phyloP scores from a whole-genome alignment of 2,113 vertebrate species.

The Macaca nemestrina region DNA sequence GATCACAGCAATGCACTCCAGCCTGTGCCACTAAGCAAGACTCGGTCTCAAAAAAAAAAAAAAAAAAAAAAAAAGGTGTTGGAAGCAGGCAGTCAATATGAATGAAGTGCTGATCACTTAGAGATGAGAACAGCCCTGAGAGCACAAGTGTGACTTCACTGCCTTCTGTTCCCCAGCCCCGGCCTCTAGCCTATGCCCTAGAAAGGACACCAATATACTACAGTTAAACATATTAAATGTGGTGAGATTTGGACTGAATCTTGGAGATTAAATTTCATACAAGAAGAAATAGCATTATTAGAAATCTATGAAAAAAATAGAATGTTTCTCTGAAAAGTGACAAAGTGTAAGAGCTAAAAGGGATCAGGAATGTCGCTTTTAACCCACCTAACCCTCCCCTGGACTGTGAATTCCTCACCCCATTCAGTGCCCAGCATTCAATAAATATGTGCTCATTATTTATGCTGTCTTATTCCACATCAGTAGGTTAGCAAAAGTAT shows the following conservation, averaged over 20 bases:
- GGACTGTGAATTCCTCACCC: background rate
- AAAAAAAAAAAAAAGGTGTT: too few relatives aligned
- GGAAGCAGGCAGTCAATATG: background rate
- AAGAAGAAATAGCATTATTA: background rate
- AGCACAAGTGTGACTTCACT: background rate
- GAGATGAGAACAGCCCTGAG: background rate
- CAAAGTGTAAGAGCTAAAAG: background rate
- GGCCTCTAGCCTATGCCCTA: background rate
- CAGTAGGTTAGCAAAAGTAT: background rate
- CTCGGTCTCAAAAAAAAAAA: too few relatives aligned
- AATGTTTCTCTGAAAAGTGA: background rate
- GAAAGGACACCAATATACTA: background rate
- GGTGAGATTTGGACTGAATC: background rate
- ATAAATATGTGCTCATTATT: background rate
- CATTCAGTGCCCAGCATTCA: background rate
- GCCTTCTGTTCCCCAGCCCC: background rate
- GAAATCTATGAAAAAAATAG: background rate
- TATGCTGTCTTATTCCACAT: background rate
- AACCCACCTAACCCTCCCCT: too few relatives aligned
- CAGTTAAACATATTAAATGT: background rate
- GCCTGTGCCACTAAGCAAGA: too few relatives aligned
- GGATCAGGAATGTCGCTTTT: background rate
- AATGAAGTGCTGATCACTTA: background rate
- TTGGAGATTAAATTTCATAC: background rate
- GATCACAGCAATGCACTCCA: too few relatives aligned